A percentile compares a stretch with the other conserved stretches of the same genome.
These are phyloP conservation scores for Raja brachyura DNA, from an alignment of 2,113 vertebrate species.

Conservation along the genomic window DNA sequence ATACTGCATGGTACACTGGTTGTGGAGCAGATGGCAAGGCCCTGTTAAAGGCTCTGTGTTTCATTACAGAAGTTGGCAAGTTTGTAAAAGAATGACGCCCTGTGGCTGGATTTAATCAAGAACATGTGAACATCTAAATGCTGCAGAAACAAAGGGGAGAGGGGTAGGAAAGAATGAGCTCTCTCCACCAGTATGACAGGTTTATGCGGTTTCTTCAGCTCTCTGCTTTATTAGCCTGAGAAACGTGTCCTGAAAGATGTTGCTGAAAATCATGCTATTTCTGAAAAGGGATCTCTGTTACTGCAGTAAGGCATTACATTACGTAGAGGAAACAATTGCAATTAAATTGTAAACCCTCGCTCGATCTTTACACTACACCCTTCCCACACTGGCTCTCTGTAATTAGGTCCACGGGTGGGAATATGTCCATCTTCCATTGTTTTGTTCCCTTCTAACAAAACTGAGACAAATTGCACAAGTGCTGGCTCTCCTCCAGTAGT, in stretches of 20 bases:
- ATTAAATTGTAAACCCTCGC: not conserved
- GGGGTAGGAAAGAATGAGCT: not conserved
- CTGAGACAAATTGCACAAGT: not conserved
- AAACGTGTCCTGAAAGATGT: not conserved
- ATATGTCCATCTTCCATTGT: not conserved
- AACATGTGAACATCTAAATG: slow-evolving; percentile 1
- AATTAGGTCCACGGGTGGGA: not conserved
- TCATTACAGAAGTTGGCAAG: not conserved
- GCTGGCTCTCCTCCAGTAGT: not conserved
- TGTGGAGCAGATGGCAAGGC: not conserved
- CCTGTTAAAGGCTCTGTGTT: not conserved
- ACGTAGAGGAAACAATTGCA: not conserved
- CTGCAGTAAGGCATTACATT: not conserved
- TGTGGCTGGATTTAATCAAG: not conserved
- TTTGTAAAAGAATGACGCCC: not conserved
- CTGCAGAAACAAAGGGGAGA: not conserved
- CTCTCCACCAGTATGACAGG: not conserved
- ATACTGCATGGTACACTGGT: not conserved
- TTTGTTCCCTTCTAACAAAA: not conserved
- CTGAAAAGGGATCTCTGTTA: not conserved
- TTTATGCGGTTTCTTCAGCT: not conserved
- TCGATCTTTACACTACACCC: not conserved
- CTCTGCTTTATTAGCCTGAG: not conserved
- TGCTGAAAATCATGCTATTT: not conserved
- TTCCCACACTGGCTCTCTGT: not conserved